Base-by-base conservation (phyloP, 2,113 vertebrate genomes). In the Tyto alba region DNA sequence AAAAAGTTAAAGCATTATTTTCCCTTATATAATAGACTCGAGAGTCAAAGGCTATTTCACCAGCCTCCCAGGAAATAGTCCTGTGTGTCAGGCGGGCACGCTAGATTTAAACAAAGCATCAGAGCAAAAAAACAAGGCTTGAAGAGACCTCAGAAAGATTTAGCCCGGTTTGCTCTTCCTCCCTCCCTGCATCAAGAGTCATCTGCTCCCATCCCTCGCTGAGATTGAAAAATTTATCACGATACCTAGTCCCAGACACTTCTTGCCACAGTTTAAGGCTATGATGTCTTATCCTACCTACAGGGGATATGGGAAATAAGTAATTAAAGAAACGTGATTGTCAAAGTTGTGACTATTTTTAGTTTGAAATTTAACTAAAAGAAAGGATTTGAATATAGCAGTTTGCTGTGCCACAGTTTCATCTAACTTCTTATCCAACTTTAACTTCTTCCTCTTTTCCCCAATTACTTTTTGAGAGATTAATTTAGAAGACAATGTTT, bases 151-250 rank as follows among this genome's bases (percentile, higher is more conserved):
- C 29, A 13, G 4, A 52, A 68, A 43, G 11, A 10, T 38, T 38
- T 7, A 79, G 30, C 41, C 55, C 30, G 3, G 21, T 47, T 57
- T 53, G 73, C 53, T 34, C 60, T 68, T 59, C 63, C 13, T n/a
- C 47, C n/a, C 53, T 60, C 40, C 55, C 62, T 11, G 27, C 1
- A 0, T 2, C 2, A 3, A 43, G 79, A 38, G 22, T 22, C 68
- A 34, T 5, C 73, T 2, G 0, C 60, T 63, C 55, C 68, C 2
- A 0, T 14, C 36, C 73, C 62, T 59, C 7, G 0, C 48, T 18
- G 55, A 2, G 0, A 23, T 25, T 10, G 15, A 12, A n/a, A 66
- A 62, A 48, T 18, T 10, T 16, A 5, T 13, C 21, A 0, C 1
- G n/a, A 45, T 2, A 38, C 11, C 66, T 7, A 17, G 7, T 48